Evolutionary conservation across 2,797 vertebrate genomes (phyloP).

Genomic region (Gymnoscopelus microlampas): DNA sequence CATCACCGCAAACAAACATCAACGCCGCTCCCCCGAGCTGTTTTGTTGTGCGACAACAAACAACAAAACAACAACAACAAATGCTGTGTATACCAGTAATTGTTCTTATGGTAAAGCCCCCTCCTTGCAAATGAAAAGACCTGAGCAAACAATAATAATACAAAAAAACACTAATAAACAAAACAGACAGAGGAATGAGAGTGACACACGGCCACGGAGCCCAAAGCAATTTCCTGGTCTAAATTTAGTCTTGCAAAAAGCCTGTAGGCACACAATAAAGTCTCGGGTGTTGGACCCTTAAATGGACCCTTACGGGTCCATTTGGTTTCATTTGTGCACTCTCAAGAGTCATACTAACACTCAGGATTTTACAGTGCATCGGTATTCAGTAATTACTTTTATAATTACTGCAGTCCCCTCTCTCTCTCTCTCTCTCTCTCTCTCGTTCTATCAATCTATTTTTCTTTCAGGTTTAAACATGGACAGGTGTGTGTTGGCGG

Average conservation of each 20-base stretch:
- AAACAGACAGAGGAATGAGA: conserved; percentile 67
- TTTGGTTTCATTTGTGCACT: too few relatives aligned
- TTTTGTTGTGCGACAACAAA: conserved; percentile 46
- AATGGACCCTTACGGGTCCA: too few relatives aligned
- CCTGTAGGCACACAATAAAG: conserved; percentile 88
- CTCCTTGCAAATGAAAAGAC: conserved; percentile 41
- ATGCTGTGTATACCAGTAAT: conserved; percentile 68
- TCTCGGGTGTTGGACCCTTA: too few relatives aligned
- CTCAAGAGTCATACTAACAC: too few relatives aligned
- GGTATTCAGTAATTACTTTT: conserved; percentile 99
- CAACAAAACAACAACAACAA: conserved; percentile 44
- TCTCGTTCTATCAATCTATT: conserved; percentile 95
- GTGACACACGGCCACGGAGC: conserved; percentile 67
- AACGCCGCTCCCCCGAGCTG: conserved; percentile 73
- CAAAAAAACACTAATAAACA: conserved; percentile 34
- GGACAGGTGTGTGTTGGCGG: too few relatives aligned
- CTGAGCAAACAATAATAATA: conserved; percentile 13
- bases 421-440: conserved; percentile 72
- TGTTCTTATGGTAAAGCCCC: conserved; percentile 82
- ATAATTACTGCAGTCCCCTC: conserved; percentile 93
- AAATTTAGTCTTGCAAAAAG: conserved; percentile 99
- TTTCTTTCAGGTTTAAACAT: conserved; percentile 78
- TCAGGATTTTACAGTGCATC: conserved; percentile 74
- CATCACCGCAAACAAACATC: conserved; percentile 6
- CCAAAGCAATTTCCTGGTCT: conserved; percentile 99